These are phyloP conservation scores for Bambusicola thoracicus DNA, from an alignment of 2,113 vertebrate genomes.

Conservation along the genomic window DNA sequence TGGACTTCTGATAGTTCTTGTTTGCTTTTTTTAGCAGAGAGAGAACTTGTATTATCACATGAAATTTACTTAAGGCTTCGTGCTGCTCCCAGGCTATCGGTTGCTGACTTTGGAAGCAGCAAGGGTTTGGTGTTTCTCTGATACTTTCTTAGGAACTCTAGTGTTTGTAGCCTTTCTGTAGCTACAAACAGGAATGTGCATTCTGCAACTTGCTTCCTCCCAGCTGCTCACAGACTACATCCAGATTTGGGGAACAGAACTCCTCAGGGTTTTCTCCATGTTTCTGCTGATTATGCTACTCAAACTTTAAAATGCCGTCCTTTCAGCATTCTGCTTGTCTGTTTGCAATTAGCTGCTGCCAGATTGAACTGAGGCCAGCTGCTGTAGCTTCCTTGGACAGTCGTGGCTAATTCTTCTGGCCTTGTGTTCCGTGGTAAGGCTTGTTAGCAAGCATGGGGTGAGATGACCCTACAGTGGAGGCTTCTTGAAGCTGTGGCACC, in stretches of 20 bases:
- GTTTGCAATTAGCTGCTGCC: not conserved
- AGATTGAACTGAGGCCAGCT: not conserved
- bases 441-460: not conserved
- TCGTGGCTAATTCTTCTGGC: not conserved
- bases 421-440: not conserved
- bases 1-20: not conserved
- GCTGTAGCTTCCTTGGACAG: not conserved
- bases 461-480: not conserved
- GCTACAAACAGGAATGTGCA: not conserved
- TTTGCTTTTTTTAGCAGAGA: not conserved
- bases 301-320: not conserved
- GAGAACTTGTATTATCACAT: fast-evolving
- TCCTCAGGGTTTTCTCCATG: not conserved
- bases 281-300: not conserved
- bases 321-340: not conserved
- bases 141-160: not conserved
- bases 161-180: not conserved
- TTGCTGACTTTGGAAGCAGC: not conserved
- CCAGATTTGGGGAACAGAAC: not conserved
- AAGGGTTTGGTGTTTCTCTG: not conserved
- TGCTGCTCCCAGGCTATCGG: not conserved
- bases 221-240: not conserved
- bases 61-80: not conserved
- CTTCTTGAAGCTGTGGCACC: not conserved
- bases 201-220: not conserved